phyloP scores from a whole-genome alignment of 2,888 invertebrate species.

The Tromatobia lineatoria region DNA sequence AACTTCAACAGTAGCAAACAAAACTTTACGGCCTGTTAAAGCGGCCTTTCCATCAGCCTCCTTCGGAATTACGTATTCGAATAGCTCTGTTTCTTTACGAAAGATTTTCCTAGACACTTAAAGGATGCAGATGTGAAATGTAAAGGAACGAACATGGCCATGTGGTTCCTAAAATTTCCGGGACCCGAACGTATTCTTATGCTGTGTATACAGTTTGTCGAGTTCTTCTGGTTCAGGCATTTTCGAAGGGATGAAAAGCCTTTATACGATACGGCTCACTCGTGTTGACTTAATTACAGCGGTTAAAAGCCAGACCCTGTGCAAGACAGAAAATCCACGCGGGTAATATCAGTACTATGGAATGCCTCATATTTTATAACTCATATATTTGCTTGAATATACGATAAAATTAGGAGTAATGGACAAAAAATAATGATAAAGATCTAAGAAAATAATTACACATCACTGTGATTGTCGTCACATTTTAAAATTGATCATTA shows the following conservation, averaged over 20 bases:
- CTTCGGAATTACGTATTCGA: conserved; percentile 41
- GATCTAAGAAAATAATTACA: no score
- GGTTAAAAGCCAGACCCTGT: conserved; percentile 70
- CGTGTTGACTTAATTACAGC: conserved; percentile 73
- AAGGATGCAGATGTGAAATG: conserved; percentile 45
- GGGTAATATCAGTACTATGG: neutral
- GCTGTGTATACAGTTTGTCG: neutral
- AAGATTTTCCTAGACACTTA: conserved; percentile 32
- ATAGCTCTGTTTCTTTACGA: conserved; percentile 26
- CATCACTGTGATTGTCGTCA: no score
- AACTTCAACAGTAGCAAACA: conserved; percentile 59
- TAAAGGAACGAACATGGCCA: conserved; percentile 51
- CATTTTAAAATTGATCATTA: no score
- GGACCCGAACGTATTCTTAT: conserved; percentile 11
- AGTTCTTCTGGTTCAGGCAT: conserved; percentile 2
- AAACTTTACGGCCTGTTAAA: conserved; percentile 38
- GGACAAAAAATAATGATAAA: no score
- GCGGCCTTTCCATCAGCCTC: conserved; percentile 3
- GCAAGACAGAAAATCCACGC: conserved; percentile 72
- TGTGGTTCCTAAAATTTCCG: conserved; percentile 55
- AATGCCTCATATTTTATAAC: no score
- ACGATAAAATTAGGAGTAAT: no score
- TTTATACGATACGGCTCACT: conserved; percentile 28
- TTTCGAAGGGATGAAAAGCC: conserved; percentile 2
- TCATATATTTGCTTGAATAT: no score